Base-by-base conservation (phyloP, 2,888 invertebrate genomes). In the Xestoiulus laeticollis region DNA sequence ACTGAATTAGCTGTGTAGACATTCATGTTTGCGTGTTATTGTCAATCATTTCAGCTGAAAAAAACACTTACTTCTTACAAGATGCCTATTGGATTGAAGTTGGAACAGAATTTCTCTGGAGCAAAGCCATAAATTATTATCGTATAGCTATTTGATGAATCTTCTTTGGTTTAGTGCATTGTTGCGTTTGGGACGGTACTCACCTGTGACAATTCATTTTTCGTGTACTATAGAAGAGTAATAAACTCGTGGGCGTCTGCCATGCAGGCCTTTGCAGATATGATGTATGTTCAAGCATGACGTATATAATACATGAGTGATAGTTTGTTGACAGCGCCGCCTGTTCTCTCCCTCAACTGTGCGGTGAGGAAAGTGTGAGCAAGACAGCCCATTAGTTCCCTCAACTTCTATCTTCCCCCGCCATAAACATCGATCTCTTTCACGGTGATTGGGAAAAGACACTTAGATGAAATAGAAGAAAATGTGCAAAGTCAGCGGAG, bases 311-410 rank as follows among this genome's bases (percentile, higher is more conserved):
- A 0, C 14, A 78, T 78, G 78, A 78, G 30, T 78, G 78, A 78
- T 78, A 12, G 78, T 78, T 78, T 78, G 78, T 78, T 78, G 78
- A 78, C 78, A 78, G 78, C 78, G 78, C 78, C 78, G 78, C 78
- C 78, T 78, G 78, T 3, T 78, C 30, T 30, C 78, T 78, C 78
- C 78, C 78, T 78, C 78, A 16, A 14, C 78, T 30, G 78, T 30
- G 78, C 30, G 78, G 78, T 78, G 78, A 78, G 78, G n/a, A 26
- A 26, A 26, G 68, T 68, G 78, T 30, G 78, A 78, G 78, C 14
- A 14, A 78, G 78, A 78, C 78, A 78, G 78, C 78, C 78, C 78
- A 78, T 78, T 78, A 78, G 78, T 78, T 26, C 78, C 78, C 78
- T 78, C 78, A 78, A 78, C 8, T 78, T 78, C 78, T 30, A 16